phyloP scores from a whole-genome alignment of 2,113 vertebrate species.

The Morone chrysops region DNA sequence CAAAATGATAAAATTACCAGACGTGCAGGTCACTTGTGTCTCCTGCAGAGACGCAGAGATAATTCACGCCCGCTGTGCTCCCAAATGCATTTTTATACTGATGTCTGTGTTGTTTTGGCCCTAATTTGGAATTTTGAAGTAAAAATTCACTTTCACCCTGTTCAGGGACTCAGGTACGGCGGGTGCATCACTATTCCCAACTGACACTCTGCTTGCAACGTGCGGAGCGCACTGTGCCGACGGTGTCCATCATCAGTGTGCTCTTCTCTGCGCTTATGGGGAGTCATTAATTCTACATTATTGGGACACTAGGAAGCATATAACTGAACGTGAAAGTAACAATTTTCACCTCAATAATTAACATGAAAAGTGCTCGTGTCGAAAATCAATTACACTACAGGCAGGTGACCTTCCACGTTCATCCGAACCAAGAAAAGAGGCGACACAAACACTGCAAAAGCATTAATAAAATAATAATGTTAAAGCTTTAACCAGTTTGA shows the following conservation, averaged over 20 bases:
- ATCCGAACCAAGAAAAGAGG: neutral
- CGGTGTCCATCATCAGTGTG: constrained; percentile 14
- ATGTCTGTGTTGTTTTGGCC: neutral
- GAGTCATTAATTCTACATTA: neutral
- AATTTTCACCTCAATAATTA: neutral
- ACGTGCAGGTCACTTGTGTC: neutral
- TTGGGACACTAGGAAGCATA: neutral
- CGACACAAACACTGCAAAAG: too few species aligned
- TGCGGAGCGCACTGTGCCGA: constrained; percentile 41
- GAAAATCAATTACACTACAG: neutral
- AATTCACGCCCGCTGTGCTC: neutral
- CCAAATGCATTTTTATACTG: neutral
- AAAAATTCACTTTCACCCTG: constrained; percentile 12
- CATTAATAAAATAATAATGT: neutral
- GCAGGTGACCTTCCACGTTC: neutral
- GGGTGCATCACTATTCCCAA: constrained; percentile 34
- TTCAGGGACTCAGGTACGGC: neutral
- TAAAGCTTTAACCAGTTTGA: neutral
- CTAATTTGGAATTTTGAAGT: neutral
- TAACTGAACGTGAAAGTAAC: neutral
- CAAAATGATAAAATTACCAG: neutral
- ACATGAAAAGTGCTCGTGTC: neutral
- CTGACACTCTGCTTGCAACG: constrained; percentile 27
- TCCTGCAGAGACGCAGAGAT: constrained; percentile 26
- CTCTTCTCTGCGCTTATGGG: neutral